A percentile compares a stretch with the other conserved stretches of the same genome.
Conservation (phyloP, 2,113 vertebrate species). For the Amphiprion percula region DNA sequence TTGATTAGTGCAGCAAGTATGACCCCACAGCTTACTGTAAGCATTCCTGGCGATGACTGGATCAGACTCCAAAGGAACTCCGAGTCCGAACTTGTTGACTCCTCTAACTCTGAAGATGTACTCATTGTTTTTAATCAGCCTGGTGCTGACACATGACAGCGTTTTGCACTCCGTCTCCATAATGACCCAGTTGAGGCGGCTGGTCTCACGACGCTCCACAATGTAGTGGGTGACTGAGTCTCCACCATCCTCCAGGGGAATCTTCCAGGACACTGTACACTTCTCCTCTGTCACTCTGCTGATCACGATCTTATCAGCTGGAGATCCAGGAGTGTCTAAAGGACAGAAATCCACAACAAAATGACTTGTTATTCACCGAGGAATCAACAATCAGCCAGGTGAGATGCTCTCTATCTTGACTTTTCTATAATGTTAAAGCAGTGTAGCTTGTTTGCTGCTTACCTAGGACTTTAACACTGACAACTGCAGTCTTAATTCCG, state of each 20-base stretch:
- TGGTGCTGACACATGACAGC: conserved; percentile 90
- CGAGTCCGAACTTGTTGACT: conserved; percentile 95
- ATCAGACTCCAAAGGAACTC: conserved; percentile 92
- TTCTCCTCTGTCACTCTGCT: conserved; percentile 98
- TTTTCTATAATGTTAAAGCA: not conserved
- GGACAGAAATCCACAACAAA: not conserved
- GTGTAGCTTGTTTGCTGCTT: conserved; percentile 54
- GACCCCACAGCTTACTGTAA: conserved; percentile 88
- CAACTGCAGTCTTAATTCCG: conserved; percentile 91
- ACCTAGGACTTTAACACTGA: conserved; percentile 97
- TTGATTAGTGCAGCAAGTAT: too few species aligned
- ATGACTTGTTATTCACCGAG: too few species aligned
- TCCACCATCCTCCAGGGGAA: conserved; percentile 95
- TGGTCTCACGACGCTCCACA: conserved; percentile 96
- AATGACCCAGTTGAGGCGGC: conserved; percentile 96
- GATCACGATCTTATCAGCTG: conserved; percentile 88
- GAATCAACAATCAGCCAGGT: not conserved
- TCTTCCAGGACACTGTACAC: conserved; percentile 94
- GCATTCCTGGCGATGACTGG: conserved; percentile 93
- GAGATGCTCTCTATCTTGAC: not conserved
- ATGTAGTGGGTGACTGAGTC: conserved; percentile 91
- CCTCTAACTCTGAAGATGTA: conserved; percentile 96
- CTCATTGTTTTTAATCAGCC: conserved; percentile 97
- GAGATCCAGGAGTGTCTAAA: conserved; percentile 94
- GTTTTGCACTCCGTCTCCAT: conserved; percentile 95